Conservation (phyloP, 2,888 invertebrate genomes). For the Pasiphila rectangulata region DNA sequence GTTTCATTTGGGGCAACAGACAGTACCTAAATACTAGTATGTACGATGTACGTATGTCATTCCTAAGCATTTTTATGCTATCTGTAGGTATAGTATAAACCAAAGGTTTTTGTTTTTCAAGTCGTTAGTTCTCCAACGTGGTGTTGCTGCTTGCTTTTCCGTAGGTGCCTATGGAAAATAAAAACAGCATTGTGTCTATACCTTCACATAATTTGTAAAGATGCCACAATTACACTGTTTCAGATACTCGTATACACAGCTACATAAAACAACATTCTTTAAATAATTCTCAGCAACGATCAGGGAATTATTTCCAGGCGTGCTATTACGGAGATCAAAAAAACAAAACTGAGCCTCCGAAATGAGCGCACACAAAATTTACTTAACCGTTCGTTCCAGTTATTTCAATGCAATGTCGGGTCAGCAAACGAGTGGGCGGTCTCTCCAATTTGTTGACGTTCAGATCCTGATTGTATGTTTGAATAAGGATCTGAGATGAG, state of each 20-base stretch:
- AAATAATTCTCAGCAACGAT: slow-evolving; percentile 5
- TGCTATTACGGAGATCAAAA: slow-evolving; percentile 23
- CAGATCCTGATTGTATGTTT: slow-evolving; percentile 64
- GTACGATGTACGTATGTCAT: too few species aligned
- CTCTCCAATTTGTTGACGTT: slow-evolving; percentile 67
- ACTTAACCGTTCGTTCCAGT: slow-evolving; percentile 32
- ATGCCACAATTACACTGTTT: too few species aligned
- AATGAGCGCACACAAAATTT: slow-evolving; percentile 25
- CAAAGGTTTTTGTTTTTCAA: too few species aligned
- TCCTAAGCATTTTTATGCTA: too few species aligned
- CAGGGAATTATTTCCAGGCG: slow-evolving; percentile 4
- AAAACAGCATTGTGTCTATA: too few species aligned
- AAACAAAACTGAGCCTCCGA: slow-evolving; percentile 17
- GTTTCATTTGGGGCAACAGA: too few species aligned
- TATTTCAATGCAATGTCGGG: slow-evolving; percentile 28
- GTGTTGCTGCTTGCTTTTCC: too few species aligned
- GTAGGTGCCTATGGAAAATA: too few species aligned
- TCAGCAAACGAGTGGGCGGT: slow-evolving; percentile 58
- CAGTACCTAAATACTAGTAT: too few species aligned
- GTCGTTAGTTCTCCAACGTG: too few species aligned
- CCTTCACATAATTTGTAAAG: too few species aligned
- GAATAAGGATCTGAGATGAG: slow-evolving; percentile 55
- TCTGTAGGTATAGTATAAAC: too few species aligned
- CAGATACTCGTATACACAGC: not conserved
- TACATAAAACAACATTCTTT: slow-evolving; percentile 1